These are phyloP conservation scores for Mus pahari DNA, from an alignment of 2,113 vertebrate species.

Conservation along the genomic window DNA sequence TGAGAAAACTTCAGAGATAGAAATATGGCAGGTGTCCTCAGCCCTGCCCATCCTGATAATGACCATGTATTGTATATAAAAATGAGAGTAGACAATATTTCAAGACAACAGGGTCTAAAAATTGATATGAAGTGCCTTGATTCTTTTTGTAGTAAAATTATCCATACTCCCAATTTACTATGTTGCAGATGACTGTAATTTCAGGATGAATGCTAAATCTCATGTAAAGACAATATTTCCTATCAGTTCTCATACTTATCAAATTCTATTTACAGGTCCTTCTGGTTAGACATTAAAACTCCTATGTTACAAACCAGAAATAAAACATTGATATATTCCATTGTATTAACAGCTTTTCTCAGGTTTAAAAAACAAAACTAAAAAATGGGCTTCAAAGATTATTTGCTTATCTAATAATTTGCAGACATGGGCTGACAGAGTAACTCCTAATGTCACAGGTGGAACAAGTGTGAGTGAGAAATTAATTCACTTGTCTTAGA, in stretches of 20 bases:
- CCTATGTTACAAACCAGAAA: no score
- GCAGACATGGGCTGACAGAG: not conserved
- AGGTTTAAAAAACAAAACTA: not conserved
- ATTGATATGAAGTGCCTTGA: not conserved
- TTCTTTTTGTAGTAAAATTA: conserved; percentile 4
- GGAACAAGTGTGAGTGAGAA: not conserved
- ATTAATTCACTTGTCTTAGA: not conserved
- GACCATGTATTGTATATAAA: not conserved
- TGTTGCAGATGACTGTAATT: not conserved
- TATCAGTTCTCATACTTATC: not conserved
- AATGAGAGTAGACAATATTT: no score
- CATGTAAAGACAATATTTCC: not conserved
- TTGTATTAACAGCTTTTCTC: not conserved
- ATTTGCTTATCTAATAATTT: not conserved
- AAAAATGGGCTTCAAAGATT: not conserved
- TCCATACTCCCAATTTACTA: not conserved
- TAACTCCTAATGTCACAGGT: not conserved
- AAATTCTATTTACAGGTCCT: not conserved
- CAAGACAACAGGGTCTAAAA: not conserved
- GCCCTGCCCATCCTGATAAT: not conserved
- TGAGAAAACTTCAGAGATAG: not conserved
- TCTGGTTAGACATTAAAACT: not conserved
- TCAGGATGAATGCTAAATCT: not conserved
- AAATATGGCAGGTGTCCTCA: not conserved
- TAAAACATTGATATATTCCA: not conserved